Percentiles rank a stretch among this genome's conserved stretches.
Evolutionary conservation across 2,113 vertebrate species (phyloP).

Genomic region (Carassius auratus): DNA sequence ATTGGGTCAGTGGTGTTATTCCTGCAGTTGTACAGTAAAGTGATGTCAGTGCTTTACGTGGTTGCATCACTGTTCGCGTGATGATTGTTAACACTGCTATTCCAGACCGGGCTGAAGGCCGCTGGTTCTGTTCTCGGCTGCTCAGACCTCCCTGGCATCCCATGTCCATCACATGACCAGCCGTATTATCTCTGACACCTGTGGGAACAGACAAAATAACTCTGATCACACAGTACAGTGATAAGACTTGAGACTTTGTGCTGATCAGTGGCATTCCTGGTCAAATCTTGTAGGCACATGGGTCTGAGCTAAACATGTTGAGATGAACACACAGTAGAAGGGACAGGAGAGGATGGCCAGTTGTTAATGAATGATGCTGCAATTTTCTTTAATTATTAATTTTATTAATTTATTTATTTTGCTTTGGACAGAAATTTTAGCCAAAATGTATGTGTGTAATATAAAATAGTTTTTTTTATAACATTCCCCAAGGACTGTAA

Average conservation of each 20-base stretch:
- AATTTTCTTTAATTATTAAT: too few relatives aligned
- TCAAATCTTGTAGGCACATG: constrained; percentile 15
- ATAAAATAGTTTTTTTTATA: background rate
- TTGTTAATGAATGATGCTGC: background rate
- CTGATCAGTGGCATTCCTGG: constrained; percentile 64
- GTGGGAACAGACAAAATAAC: constrained; percentile 66
- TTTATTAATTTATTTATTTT: background rate
- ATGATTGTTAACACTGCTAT: constrained; percentile 73
- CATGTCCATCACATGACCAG: constrained; percentile 61
- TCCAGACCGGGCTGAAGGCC: constrained; percentile 68
- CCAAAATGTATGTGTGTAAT: background rate
- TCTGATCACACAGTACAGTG: constrained; percentile 50
- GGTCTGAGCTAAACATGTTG: background rate
- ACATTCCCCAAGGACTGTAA: background rate
- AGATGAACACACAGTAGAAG: constrained; percentile 29
- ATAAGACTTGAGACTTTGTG: constrained; percentile 69
- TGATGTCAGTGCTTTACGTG: background rate
- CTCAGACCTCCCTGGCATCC: constrained; percentile 60
- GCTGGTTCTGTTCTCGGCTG: constrained; percentile 59
- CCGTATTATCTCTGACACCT: constrained; percentile 68
- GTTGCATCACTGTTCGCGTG: constrained; percentile 45
- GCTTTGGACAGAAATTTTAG: background rate
- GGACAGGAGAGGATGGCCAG: background rate
- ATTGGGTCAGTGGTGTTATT: constrained; percentile 17
- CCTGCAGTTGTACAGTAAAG: constrained; percentile 8